Base-by-base conservation (phyloP, 2,797 vertebrate species). In the Sebastes reedi region DNA sequence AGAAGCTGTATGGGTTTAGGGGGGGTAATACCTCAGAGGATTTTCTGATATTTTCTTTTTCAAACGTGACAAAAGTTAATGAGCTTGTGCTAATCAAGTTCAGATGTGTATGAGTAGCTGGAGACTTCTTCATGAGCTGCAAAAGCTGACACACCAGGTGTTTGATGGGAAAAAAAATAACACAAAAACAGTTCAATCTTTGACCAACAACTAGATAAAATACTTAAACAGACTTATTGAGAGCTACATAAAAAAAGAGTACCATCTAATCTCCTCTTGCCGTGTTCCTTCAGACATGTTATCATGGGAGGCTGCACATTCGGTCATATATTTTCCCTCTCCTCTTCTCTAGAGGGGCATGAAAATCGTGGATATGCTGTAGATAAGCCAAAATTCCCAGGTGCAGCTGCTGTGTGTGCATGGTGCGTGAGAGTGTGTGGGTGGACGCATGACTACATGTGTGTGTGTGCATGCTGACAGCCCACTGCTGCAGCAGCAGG, bases 311-410 rank as follows among this genome's bases (percentile, higher is more conserved):
- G 75, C 80, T 72, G 72, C 69, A 77, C 64, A 77, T 79, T 82
- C 79, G 72, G 77, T 90, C 81, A 81, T 79, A 71, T 75, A 85
- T 77, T 91, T 87, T 82, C 59, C 82, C 81, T 78, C 77, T 80
- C 67, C 56, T 80, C 74, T 85, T 84, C 87, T 87, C 80, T 71
- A 42, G 80, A 89, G 87, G 65, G 72, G 90, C 84, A 89, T 88
- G 79, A 91, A 91, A 92, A 92, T 89, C 11, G 77, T 88, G 81
- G 93, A 94, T 91, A 80, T 87, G 90, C 90, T 91, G 85, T 78
- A 84, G 77, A 86, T 66, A 84, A 92, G 96, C 92, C 94, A 95
- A 95, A 91, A 95, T 95, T 94, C 93, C 90, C 96, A 96, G 96
- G 96, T 97, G 96, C 94, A 95, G 93, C 91, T 83, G 82, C 83